Percentiles rank a stretch among this genome's conserved stretches.
These are phyloP conservation scores for Phocides pigmalion DNA, from an alignment of 1,140 invertebrate genomes.

Conservation along the genomic window DNA sequence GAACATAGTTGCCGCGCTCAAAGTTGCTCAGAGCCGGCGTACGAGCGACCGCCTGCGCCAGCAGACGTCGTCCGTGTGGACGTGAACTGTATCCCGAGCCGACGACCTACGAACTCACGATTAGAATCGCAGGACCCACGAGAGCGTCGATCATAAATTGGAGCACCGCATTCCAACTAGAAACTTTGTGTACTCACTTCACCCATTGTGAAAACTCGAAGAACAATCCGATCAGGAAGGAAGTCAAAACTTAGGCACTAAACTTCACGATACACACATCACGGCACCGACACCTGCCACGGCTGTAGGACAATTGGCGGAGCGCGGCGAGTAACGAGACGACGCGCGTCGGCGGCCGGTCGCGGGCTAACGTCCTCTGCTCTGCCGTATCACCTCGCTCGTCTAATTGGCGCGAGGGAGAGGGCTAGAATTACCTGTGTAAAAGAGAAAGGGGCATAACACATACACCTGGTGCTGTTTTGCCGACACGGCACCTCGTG, in stretches of 20 bases:
- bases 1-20: conserved; percentile 41
- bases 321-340: conserved; percentile 18
- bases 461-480: conserved; percentile 36
- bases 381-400: conserved; percentile 52
- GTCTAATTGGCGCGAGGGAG: conserved; percentile 66
- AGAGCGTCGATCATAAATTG: conserved; percentile 48
- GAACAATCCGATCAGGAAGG: conserved; percentile 57
- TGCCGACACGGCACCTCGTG: conserved; percentile 51
- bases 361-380: conserved; percentile 73
- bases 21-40: conserved; percentile 38
- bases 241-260: conserved; percentile 49
- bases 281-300: conserved; percentile 67
- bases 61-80: conserved; percentile 30
- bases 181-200: conserved; percentile 70
- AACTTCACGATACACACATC: conserved; percentile 71
- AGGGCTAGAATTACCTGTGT: conserved; percentile 55
- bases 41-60: conserved; percentile 32
- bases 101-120: conserved; percentile 71
- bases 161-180: conserved; percentile 58
- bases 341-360: conserved; percentile 54
- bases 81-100: conserved; percentile 45
- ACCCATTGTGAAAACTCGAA: conserved; percentile 59
- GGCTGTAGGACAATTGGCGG: conserved; percentile 43
- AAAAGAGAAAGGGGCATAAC: conserved; percentile 65
- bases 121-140: conserved; percentile 53